phyloP scores from a whole-genome alignment of 2,888 invertebrate species.

The Drosophila colorata region DNA sequence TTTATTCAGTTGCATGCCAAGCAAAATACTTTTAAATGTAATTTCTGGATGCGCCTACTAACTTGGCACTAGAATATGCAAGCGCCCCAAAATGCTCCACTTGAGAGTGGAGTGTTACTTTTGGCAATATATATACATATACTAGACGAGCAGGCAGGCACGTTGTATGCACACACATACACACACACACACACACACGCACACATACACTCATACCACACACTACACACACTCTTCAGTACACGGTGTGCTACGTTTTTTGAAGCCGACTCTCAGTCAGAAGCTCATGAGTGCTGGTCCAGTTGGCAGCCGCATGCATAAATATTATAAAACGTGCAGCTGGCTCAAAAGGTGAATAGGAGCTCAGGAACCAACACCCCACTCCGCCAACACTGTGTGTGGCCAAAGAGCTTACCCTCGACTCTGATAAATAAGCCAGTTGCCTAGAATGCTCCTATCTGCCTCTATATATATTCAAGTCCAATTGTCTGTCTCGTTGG shows the following conservation, averaged over 20 bases:
- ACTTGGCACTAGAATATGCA: conserved; percentile 60
- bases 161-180: conserved; percentile 9
- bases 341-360: conserved; percentile 65
- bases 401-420: conserved; percentile 70
- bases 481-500: conserved; percentile 26
- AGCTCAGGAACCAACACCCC: conserved; percentile 21
- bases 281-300: conserved; percentile 64
- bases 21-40: conserved; percentile 77
- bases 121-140: conserved; percentile 55
- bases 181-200: conserved; percentile 27
- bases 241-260: conserved; percentile 25
- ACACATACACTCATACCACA: conserved; percentile 16
- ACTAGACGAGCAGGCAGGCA: conserved; percentile 16
- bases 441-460: conserved; percentile 46
- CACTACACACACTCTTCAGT: conserved; percentile 7
- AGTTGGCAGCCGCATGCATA: conserved; percentile 72
- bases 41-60: conserved; percentile 68
- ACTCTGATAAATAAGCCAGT: conserved; percentile 72
- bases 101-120: conserved; percentile 75
- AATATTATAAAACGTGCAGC: conserved; percentile 77
- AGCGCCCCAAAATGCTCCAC: conserved; percentile 45
- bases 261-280: conserved; percentile 30
- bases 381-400: conserved; percentile 23
- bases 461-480: conserved; percentile 28
- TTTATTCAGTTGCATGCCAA: conserved; percentile 57